Conservation (phyloP, 2,888 invertebrate genomes). For the Hypomecis atomaria region DNA sequence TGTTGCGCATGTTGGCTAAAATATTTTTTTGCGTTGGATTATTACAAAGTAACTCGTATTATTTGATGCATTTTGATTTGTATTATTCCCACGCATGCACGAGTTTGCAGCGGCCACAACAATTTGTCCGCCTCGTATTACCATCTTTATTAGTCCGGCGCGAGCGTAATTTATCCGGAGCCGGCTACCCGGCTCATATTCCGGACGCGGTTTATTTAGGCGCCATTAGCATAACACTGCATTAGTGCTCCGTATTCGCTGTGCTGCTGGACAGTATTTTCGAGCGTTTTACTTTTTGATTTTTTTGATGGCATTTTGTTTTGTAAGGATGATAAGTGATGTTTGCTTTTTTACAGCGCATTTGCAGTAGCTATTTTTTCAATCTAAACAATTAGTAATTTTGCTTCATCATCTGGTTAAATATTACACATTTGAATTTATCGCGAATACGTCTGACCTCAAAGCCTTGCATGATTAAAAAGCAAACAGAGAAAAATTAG, state of each 20-base stretch:
- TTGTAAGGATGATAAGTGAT: not conserved
- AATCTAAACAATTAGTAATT: no score
- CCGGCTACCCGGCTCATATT: slow-evolving; percentile 64
- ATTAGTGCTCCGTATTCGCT: slow-evolving; percentile 54
- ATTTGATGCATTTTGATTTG: no score
- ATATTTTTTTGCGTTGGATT: no score
- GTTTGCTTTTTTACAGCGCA: not conserved
- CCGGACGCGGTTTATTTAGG: slow-evolving; percentile 71
- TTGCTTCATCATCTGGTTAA: no score
- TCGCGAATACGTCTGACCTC: no score
- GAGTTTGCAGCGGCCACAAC: slow-evolving; percentile 41
- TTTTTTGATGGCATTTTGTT: slow-evolving; percentile 10
- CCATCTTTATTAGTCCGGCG: slow-evolving; percentile 72
- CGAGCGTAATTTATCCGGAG: slow-evolving; percentile 69
- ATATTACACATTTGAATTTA: no score
- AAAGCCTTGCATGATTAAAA: no score
- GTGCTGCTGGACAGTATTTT: slow-evolving; percentile 31
- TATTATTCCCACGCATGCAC: not conserved
- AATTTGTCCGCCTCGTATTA: slow-evolving; percentile 67
- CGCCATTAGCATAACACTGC: slow-evolving; percentile 72
- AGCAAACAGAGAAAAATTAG: no score
- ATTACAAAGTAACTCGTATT: no score
- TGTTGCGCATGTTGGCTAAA: no score
- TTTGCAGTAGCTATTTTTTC: no score
- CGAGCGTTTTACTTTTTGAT: not conserved